phyloP scores from a whole-genome alignment of 2,113 vertebrate genomes.

The Mustela nigripes region DNA sequence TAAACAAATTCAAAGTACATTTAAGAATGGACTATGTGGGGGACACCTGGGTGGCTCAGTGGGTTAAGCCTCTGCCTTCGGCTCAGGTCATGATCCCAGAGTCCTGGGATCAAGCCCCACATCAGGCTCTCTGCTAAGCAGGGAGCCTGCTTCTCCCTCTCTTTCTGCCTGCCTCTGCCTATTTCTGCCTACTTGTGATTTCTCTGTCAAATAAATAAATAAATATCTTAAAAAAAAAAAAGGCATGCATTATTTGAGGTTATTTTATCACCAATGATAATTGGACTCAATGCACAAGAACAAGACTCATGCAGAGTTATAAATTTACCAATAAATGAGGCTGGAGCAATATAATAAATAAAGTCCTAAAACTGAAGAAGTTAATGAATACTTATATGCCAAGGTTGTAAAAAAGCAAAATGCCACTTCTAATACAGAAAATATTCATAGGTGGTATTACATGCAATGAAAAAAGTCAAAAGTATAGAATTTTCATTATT shows the following conservation, averaged over 20 bases:
- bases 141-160: too few relatives aligned
- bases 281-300: not conserved
- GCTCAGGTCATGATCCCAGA: too few relatives aligned
- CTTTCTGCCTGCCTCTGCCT: too few relatives aligned
- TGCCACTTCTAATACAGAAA: not conserved
- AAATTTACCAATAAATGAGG: constrained; percentile 10
- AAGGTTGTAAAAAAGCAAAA: constrained; percentile 33
- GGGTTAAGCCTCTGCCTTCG: too few relatives aligned
- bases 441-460: not conserved
- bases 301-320: not conserved
- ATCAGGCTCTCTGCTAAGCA: too few relatives aligned
- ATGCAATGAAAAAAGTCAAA: constrained; percentile 15
- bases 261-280: not conserved
- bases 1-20: not conserved
- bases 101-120: too few relatives aligned
- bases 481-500: constrained; percentile 18
- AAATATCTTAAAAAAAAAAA: too few relatives aligned
- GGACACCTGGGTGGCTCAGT: too few relatives aligned
- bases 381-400: not conserved
- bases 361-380: constrained; percentile 30
- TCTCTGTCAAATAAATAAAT: too few relatives aligned
- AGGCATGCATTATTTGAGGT: not conserved
- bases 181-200: too few relatives aligned
- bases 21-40: constrained; percentile 32
- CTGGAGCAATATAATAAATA: not conserved